Conservation (phyloP, 2,888 invertebrate species). For the Limnephilus auricula region DNA sequence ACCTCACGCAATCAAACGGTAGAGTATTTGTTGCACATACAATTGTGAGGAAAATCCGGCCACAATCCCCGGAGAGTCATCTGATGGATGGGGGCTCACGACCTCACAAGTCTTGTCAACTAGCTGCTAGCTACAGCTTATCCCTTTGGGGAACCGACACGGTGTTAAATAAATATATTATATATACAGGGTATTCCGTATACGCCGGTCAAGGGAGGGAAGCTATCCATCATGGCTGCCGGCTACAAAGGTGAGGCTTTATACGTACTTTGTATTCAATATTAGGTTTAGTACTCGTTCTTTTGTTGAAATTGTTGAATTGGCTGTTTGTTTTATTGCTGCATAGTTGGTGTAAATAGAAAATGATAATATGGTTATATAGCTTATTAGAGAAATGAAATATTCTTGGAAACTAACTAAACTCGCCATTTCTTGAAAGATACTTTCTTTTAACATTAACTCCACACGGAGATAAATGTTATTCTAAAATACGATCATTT, state of each 20-base stretch:
- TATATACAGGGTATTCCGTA: not conserved
- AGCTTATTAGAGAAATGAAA: not conserved
- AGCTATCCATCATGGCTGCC: not conserved
- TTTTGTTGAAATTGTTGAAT: not conserved
- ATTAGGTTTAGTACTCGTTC: not conserved
- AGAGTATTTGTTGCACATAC: not conserved
- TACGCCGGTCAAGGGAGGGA: not conserved
- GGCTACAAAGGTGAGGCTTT: not conserved
- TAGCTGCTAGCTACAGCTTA: constrained; percentile 17
- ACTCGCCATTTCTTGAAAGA: too few relatives aligned
- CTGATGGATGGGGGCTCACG: constrained; percentile 37
- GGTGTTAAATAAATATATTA: not conserved
- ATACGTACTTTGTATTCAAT: not conserved
- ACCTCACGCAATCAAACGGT: not conserved
- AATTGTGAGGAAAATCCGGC: constrained; percentile 6
- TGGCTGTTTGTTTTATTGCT: not conserved
- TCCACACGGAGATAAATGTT: too few relatives aligned
- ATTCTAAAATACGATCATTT: too few relatives aligned
- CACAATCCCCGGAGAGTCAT: constrained; percentile 23
- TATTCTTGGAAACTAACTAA: too few relatives aligned
- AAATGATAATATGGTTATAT: not conserved
- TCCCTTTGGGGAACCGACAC: not conserved
- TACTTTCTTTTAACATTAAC: too few relatives aligned
- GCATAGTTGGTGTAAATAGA: not conserved
- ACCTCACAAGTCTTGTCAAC: constrained; percentile 33